Percentiles rank a stretch among this genome's conserved stretches.
These are phyloP conservation scores for Caenorhabditis japonica DNA, from an alignment of 2,888 invertebrate species.

Conservation along the genomic window DNA sequence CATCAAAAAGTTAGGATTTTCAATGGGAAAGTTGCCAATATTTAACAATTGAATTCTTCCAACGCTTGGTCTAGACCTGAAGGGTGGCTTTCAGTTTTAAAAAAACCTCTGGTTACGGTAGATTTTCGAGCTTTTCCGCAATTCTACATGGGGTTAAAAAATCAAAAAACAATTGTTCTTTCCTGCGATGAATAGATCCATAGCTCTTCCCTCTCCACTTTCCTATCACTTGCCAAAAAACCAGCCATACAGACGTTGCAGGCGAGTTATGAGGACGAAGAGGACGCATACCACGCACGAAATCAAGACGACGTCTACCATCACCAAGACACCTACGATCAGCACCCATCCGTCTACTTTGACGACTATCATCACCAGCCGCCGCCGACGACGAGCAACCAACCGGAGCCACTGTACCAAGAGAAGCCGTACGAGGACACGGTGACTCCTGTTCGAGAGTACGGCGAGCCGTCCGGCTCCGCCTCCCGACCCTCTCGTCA, in stretches of 20 bases:
- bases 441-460: constrained; percentile 51
- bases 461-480: constrained; percentile 7
- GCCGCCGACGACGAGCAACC: constrained; percentile 10
- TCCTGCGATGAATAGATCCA: too few relatives aligned
- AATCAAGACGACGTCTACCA: constrained; percentile 28
- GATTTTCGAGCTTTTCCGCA: too few relatives aligned
- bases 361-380: too few relatives aligned
- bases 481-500: background rate
- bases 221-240: background rate
- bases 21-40: too few relatives aligned
- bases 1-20: too few relatives aligned
- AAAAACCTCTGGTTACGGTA: too few relatives aligned
- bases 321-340: constrained; percentile 19
- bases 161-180: too few relatives aligned
- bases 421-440: constrained; percentile 45
- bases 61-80: too few relatives aligned
- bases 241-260: constrained; percentile 63
- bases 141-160: too few relatives aligned
- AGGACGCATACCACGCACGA: constrained; percentile 68
- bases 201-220: background rate
- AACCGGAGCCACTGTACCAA: background rate
- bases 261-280: constrained; percentile 71
- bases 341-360: constrained; percentile 29
- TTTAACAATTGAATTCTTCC: too few relatives aligned
- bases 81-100: too few relatives aligned